These are phyloP conservation scores for Sycophila sp. DNA, from an alignment of 1,140 invertebrate genomes.

Conservation along the genomic window DNA sequence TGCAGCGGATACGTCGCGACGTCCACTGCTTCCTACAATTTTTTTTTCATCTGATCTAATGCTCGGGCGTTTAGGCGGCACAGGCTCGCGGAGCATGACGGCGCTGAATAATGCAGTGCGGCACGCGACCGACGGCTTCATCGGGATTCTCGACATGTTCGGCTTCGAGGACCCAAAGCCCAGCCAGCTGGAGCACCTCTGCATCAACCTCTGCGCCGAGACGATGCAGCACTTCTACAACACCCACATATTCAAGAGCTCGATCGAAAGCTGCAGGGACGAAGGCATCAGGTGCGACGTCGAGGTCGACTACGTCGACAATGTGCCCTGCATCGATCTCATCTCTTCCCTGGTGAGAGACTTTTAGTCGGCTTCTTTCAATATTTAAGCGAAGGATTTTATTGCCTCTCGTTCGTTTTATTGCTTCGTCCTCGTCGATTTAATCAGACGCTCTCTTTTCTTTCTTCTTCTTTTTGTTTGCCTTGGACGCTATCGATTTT, in stretches of 20 bases:
- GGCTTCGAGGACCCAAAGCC: conserved; percentile 93
- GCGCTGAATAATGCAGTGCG: conserved; percentile 90
- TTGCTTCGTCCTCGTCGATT: too few species aligned
- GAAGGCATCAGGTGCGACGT: conserved; percentile 92
- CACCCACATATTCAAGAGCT: conserved; percentile 95
- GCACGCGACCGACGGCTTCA: conserved; percentile 94
- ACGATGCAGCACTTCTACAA: conserved; percentile 98
- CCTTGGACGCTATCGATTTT: too few species aligned
- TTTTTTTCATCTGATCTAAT: too few species aligned
- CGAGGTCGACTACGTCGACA: conserved; percentile 94
- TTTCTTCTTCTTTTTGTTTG: background rate
- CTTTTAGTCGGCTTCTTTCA: background rate
- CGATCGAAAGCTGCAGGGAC: conserved; percentile 91
- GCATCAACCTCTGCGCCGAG: conserved; percentile 94
- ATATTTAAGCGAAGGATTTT: too few species aligned
- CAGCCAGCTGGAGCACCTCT: conserved; percentile 90
- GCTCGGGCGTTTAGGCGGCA: conserved; percentile 60
- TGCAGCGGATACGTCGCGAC: too few species aligned
- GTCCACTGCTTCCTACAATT: too few species aligned
- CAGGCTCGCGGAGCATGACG: conserved; percentile 90
- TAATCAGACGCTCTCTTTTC: too few species aligned
- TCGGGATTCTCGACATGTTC: conserved; percentile 95
- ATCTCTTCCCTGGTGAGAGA: conserved; percentile 87
- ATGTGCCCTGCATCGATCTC: conserved; percentile 94
- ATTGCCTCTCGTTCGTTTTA: too few species aligned